Conservation (phyloP, 2,888 invertebrate species). For the Chrysodeixis includens region DNA sequence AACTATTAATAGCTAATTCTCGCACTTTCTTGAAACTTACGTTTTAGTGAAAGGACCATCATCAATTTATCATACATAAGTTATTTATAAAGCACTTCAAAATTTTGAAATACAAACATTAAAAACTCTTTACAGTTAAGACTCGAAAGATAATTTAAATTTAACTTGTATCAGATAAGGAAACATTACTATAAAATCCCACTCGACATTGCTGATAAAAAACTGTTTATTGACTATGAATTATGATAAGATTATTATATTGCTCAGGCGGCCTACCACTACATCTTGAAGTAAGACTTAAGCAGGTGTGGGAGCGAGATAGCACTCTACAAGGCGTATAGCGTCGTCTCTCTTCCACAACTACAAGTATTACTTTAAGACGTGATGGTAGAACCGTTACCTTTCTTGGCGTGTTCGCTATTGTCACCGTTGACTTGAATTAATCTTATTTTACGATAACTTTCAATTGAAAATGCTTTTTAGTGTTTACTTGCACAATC, state of each 20-base stretch:
- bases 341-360: too few species aligned
- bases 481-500: not conserved
- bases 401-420: slow-evolving; percentile 28
- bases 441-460: slow-evolving; percentile 22
- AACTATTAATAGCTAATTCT: too few species aligned
- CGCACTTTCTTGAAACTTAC: too few species aligned
- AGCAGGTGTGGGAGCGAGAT: too few species aligned
- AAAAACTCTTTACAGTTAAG: slow-evolving; percentile 23
- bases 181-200: slow-evolving; percentile 64
- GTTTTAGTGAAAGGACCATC: too few species aligned
- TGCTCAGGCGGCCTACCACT: slow-evolving; percentile 20
- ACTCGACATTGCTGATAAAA: slow-evolving; percentile 69
- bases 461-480: not conserved
- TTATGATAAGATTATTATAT: slow-evolving; percentile 64
- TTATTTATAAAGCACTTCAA: not conserved
- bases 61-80: not conserved
- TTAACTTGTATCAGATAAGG: slow-evolving; percentile 71
- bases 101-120: slow-evolving; percentile 12
- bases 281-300: too few species aligned
- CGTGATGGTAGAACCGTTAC: too few species aligned
- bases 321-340: too few species aligned
- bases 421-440: slow-evolving; percentile 17
- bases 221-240: slow-evolving; percentile 70
- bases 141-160: slow-evolving; percentile 62
- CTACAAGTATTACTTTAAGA: too few species aligned